Evolutionary conservation across 2,797 vertebrate genomes (phyloP), one percentile per base, ranked within the genome.

Genomic region (Halcyon badia): DNA sequence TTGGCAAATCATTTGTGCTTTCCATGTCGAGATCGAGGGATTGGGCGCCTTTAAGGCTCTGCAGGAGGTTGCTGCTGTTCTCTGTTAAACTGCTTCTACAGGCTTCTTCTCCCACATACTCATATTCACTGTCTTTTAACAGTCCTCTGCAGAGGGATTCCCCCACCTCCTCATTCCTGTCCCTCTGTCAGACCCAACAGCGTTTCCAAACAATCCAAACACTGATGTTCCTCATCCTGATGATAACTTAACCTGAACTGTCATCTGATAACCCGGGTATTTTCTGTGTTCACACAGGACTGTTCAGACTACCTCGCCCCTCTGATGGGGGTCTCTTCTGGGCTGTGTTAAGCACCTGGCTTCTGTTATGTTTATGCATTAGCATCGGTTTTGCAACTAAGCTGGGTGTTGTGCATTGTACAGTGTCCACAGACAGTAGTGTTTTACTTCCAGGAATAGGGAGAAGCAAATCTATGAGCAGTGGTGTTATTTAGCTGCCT

Each of bases 21-120:
- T 93, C 73, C 39, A 10, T 11, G 1, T 52, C 37, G 56, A 92
- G 65, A 72, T 11, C 0, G 30, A 87, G 70, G 65, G 77, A 70
- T 77, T n/a, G 72, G 49, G 69, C 90, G 71, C 48, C 71, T 89
- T 83, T 69, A 87, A 90, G 70, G 60, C 37, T 75, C 52, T 80
- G 48, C 30, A 60, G 70, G 64, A 86, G 11, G 1, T 82, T 83
- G 31, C 54, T 90, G 31, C 64, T 94, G 5, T 56, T 95, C 26
- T 54, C 77, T 94, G 46, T 80, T 83, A 61, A 95, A 30, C n/a
- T 81, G 8, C 54, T 69, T 88, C 69, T 75, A 42, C 41, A 68
- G 41, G 83, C 87, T 94, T 80, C 35, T 93, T 93, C 83, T 95
- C 83, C 56, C 48, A 89, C 77, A 11, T 57, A 14, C 22, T 76